These are phyloP conservation scores for Agapetus fuscipes DNA, from an alignment of 2,888 invertebrate genomes.

Conservation along the genomic window DNA sequence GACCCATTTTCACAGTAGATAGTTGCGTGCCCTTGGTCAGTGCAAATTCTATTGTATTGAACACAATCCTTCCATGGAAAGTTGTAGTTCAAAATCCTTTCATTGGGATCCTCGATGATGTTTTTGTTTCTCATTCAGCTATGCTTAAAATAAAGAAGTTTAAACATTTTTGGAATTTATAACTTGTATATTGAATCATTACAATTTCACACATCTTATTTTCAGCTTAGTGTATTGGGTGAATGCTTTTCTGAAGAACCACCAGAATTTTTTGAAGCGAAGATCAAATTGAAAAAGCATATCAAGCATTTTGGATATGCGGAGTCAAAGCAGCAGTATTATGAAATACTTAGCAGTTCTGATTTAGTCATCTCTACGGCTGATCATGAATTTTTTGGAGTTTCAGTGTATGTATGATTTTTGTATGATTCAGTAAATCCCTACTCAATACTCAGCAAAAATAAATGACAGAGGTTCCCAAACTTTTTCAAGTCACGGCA, in stretches of 20 bases:
- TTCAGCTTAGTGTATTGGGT: constrained; percentile 43
- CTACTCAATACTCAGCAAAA: no score
- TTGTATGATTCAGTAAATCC: no score
- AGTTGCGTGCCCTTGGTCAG: no score
- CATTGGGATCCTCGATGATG: neutral
- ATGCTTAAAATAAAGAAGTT: no score
- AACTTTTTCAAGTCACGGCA: no score
- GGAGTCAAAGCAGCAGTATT: constrained; percentile 46
- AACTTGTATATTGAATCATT: no score
- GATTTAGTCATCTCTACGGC: constrained; percentile 66
- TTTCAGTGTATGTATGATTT: constrained; percentile 50
- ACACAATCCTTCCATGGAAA: no score
- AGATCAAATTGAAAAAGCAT: constrained; percentile 34
- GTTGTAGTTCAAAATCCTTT: constrained; percentile 1
- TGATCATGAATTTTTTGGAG: constrained; percentile 67
- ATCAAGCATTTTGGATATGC: constrained; percentile 53
- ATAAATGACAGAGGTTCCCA: no score
- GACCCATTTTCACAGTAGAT: no score
- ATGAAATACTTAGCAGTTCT: constrained; percentile 39
- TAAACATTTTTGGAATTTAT: no score
- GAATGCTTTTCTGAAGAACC: constrained; percentile 52
- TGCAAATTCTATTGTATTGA: no score
- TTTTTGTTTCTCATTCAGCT: neutral
- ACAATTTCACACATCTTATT: no score
- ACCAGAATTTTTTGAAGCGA: constrained; percentile 47